Conservation (phyloP, 2,888 invertebrate genomes). For the Phengaris alcon region DNA sequence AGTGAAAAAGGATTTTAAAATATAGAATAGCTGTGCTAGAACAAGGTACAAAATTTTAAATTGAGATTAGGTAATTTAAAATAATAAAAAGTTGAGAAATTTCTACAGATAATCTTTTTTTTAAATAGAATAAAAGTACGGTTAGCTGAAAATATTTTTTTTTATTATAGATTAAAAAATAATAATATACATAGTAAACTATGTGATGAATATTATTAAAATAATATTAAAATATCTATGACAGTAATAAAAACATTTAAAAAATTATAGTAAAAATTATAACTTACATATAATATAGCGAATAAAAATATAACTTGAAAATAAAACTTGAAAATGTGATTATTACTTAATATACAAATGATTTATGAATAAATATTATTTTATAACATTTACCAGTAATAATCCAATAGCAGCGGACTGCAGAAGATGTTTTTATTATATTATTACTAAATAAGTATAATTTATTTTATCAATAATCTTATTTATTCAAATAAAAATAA, state of each 20-base stretch:
- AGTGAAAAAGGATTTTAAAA: background rate
- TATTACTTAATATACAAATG: constrained; percentile 49
- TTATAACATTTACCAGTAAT: constrained; percentile 82
- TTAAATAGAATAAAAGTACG: too few species aligned
- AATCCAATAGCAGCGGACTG: constrained; percentile 88
- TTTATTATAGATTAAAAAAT: too few species aligned
- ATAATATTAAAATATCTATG: too few species aligned
- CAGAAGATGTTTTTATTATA: constrained; percentile 70
- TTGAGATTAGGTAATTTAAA: too few species aligned
- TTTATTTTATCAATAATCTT: constrained; percentile 42
- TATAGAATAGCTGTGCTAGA: background rate
- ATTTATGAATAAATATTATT: constrained; percentile 52
- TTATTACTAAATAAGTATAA: constrained; percentile 51
- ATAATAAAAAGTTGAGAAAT: too few species aligned
- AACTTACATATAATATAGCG: background rate
- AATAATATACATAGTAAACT: too few species aligned
- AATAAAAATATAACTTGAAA: constrained; percentile 28
- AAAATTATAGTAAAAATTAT: too few species aligned
- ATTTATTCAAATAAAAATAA: constrained; percentile 14
- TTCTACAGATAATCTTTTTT: too few species aligned
- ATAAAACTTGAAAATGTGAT: constrained; percentile 38
- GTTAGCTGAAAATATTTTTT: too few species aligned
- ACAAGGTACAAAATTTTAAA: background rate
- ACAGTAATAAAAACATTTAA: too few species aligned
- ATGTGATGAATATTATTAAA: too few species aligned